Base-by-base conservation (phyloP, 2,797 vertebrate species). In the Ptychobarbus kaznakovi region DNA sequence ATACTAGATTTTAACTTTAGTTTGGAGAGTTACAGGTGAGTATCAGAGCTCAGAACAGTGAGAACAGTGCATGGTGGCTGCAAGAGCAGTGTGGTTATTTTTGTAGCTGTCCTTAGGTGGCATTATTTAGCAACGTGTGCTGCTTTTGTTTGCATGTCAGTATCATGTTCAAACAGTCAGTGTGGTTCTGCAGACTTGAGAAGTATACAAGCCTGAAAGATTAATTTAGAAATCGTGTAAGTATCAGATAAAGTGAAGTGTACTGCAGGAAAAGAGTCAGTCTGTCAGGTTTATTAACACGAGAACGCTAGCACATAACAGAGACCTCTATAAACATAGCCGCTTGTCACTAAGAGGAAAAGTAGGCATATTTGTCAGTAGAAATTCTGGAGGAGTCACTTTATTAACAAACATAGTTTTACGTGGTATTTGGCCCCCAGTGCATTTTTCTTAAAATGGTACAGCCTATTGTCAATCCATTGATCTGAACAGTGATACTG, bases 71-170 rank as follows among this genome's bases (percentile, higher is more conserved):
- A 10, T 11, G 8, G 13, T 28, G 38, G n/a, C n/a, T 63, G 76
- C 56, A 63, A 68, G 22, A 9, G 25, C 63, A 76, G 18, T 6
- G 28, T 82, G 49, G 69, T 61, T 82, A 70, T 81, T 77, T 76
- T 81, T 58, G 22, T 51, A 42, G 35, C 70, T 35, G 80, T 82
- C 83, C 5, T 85, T 86, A 86, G 83, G 56, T 88, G 80, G 66
- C 80, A 85, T 53, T 82, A 46, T 82, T 53, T n/a, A 83, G 15
- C 56, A 76, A 70, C 28, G 6, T n/a, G 46, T 76, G 66, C 46
- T 9, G 51, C 66, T 80, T 61, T 58, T 53, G 35, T 83, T 35
- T 22, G 35, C 9, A 18, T 74, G 68, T 74, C n/a, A 68, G 44
- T 66, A 35, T 66, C 32, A 44, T 78, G 25, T 83, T 84, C 1